These are phyloP conservation scores for Beaufortia kweichowensis DNA, from an alignment of 2,113 vertebrate species.

Conservation along the genomic window DNA sequence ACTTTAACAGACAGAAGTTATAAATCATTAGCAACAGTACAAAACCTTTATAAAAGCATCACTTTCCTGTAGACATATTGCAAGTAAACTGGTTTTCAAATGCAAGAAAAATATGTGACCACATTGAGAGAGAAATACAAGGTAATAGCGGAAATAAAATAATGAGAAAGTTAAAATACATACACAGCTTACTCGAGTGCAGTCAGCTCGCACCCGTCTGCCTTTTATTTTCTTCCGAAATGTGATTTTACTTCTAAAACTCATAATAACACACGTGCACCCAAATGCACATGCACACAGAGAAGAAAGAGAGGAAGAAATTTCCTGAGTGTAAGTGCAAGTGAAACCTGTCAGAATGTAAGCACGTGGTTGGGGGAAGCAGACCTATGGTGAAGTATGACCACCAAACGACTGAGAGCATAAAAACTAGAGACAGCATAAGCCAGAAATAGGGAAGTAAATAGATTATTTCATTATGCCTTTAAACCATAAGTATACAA, in stretches of 20 bases:
- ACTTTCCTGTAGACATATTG: not conserved
- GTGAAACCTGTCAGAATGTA: conserved; percentile 53
- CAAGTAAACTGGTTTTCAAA: not conserved
- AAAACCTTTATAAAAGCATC: not conserved
- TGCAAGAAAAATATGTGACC: not conserved
- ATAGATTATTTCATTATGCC: not conserved
- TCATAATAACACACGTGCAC: conserved; percentile 73
- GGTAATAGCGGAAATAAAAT: not conserved
- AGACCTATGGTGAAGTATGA: conserved; percentile 36
- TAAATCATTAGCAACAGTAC: conserved; percentile 12
- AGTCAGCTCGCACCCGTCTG: conserved; percentile 76
- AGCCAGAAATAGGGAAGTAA: not conserved
- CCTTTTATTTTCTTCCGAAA: conserved; percentile 84
- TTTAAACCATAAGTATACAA: not conserved
- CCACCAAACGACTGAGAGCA: not conserved
- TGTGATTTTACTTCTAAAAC: conserved; percentile 86
- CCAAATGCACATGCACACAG: not conserved
- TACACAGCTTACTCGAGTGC: conserved; percentile 86
- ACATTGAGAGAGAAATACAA: not conserved
- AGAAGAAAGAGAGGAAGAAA: conserved; percentile 32
- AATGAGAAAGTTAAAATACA: conserved; percentile 69
- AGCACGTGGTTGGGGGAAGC: conserved; percentile 70
- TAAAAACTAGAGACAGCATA: not conserved
- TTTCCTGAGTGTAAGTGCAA: conserved; percentile 44
- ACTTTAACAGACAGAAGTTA: too few species aligned